These are phyloP conservation scores for Cryptocephalus primarius DNA, from an alignment of 2,888 invertebrate species.

Conservation along the genomic window DNA sequence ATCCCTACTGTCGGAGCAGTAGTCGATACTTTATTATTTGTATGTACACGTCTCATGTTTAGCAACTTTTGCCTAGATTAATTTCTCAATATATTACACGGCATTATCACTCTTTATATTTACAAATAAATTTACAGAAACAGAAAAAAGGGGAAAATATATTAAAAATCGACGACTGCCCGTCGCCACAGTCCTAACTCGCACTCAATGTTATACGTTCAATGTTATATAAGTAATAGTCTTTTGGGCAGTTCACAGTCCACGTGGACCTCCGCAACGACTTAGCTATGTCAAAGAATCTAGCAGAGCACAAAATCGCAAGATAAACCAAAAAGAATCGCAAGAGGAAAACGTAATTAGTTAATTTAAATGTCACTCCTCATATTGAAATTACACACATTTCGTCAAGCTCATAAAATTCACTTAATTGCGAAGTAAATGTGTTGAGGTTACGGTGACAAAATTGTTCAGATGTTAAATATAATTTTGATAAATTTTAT, in stretches of 20 bases:
- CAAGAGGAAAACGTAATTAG: too few relatives aligned
- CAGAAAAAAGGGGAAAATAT: neutral
- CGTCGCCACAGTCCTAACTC: slow-evolving; percentile 20
- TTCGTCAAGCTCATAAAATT: too few relatives aligned
- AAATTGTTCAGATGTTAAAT: too few relatives aligned
- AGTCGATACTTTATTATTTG: slow-evolving; percentile 6
- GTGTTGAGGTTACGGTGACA: too few relatives aligned
- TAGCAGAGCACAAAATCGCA: too few relatives aligned
- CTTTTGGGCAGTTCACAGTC: slow-evolving; percentile 11
- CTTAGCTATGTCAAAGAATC: slow-evolving; percentile 2
- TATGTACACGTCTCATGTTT: slow-evolving; percentile 12
- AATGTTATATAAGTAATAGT: neutral
- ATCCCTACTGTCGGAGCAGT: slow-evolving; percentile 17
- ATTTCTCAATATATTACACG: slow-evolving; percentile 28
- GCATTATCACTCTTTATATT: slow-evolving; percentile 34
- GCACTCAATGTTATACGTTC: slow-evolving; percentile 14
- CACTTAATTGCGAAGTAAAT: too few relatives aligned
- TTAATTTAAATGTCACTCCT: too few relatives aligned
- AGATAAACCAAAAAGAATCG: too few relatives aligned
- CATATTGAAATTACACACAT: too few relatives aligned
- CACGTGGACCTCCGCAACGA: slow-evolving; percentile 30
- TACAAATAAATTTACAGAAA: slow-evolving; percentile 26
- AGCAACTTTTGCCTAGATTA: slow-evolving; percentile 23
- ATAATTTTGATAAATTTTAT: too few relatives aligned
- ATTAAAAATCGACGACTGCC: slow-evolving; percentile 1